Base-by-base conservation (phyloP, 2,888 invertebrate genomes). In the Drosophila leonis region DNA sequence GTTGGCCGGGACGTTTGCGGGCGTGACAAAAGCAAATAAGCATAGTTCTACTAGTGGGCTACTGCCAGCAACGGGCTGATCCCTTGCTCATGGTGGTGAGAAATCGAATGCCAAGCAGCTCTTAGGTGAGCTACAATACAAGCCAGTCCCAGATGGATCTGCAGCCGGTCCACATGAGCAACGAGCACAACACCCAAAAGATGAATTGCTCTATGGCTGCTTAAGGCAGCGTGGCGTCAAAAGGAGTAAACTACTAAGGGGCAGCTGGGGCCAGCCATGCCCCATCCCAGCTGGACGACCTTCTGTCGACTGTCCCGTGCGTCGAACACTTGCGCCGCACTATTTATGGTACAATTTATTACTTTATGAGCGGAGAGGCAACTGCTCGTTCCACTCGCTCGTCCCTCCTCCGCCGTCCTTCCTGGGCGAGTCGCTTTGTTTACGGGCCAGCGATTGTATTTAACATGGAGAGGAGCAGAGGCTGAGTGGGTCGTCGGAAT, bases 271-370 rank as follows among this genome's bases (percentile, higher is more conserved):
- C 41, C 10, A 24, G 4, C 24, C 33, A 3, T 10, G 33, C 24
- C 20, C 41, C 27, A 27, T 27, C 24, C 42, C 18, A 33, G 13
- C 52, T 7, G 56, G 9, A 15, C 68, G 75, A 73, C 69, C 69
- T 68, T 65, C 83, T 72, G 69, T 78, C 77, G 72, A 64, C 72
- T 68, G 60, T 48, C 59, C 65, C 62, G 49, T 65, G 60, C 67
- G 77, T 84, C 83, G 78, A 78, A 85, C 82, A 80, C 80, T 84
- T 82, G 75, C 65, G 75, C 73, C 77, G 71, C 82, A 88, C 83
- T 89, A 89, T 90, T 89, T 90, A 81, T 75, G 89, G 75, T 88
- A 83, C 85, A 90, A 90, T 91, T 90, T 91, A 91, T 90, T 89
- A 90, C 87, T 86, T 89, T 89, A 83, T 89, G 87, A 91, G 85